A percentile compares a stretch with the other conserved stretches of the same genome.
Conservation (phyloP, 2,113 vertebrate genomes). For the Rhea americana region DNA sequence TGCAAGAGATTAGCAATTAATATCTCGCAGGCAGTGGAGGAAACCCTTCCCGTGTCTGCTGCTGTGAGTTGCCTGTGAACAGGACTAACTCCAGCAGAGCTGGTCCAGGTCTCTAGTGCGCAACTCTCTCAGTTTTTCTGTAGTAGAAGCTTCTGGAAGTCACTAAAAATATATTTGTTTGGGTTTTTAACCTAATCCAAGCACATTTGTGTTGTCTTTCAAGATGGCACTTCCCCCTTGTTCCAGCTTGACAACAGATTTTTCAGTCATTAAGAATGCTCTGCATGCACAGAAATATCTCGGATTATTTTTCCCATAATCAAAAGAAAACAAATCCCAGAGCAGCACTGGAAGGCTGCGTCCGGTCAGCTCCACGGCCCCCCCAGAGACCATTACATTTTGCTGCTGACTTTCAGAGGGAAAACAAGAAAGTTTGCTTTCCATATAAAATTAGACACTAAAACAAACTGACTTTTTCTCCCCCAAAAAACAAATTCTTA, state of each 20-base stretch:
- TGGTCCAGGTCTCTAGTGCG: not conserved
- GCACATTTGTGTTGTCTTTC: not conserved
- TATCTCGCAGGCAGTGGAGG: fast-evolving
- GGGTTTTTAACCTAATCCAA: slow-evolving; percentile 23
- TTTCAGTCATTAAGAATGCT: slow-evolving; percentile 60
- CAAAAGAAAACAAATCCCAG: slow-evolving; percentile 63
- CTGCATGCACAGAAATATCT: slow-evolving; percentile 59
- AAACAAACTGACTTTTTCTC: not conserved
- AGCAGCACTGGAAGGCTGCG: slow-evolving; percentile 41
- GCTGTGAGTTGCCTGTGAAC: not conserved
- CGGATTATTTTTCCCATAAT: slow-evolving; percentile 67
- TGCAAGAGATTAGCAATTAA: not conserved
- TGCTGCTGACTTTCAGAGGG: slow-evolving; percentile 17
- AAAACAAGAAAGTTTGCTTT: not conserved
- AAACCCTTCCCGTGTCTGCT: fast-evolving
- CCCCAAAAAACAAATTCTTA: not conserved
- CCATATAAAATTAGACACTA: not conserved
- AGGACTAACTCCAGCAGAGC: not conserved
- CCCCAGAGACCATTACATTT: slow-evolving; percentile 23
- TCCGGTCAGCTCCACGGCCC: not conserved
- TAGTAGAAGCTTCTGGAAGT: slow-evolving; percentile 40
- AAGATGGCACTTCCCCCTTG: slow-evolving; percentile 21
- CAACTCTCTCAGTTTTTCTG: fast-evolving
- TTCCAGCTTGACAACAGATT: slow-evolving; percentile 24
- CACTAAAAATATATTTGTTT: slow-evolving; percentile 49